Percentiles rank a stretch among this genome's conserved stretches.
These are phyloP conservation scores for Stegophylla sp. DNA, from an alignment of 2,888 invertebrate species.

Conservation along the genomic window DNA sequence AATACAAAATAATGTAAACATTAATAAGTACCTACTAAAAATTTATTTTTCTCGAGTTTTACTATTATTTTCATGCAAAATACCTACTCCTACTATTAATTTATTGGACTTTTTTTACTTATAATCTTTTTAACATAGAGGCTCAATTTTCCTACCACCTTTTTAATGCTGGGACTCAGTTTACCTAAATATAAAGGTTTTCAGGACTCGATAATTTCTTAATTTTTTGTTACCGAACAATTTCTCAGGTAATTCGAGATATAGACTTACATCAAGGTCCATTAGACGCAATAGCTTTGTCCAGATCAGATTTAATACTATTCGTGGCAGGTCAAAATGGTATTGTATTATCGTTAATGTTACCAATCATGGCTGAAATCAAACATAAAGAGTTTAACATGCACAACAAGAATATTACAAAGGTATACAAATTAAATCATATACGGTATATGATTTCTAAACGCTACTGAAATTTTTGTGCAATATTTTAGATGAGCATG, in stretches of 20 bases:
- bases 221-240: too few relatives aligned
- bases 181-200: too few relatives aligned
- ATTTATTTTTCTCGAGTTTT: too few relatives aligned
- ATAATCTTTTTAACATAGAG: too few relatives aligned
- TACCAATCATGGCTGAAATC: slow-evolving; percentile 75
- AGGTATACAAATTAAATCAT: slow-evolving; percentile 8
- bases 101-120: too few relatives aligned
- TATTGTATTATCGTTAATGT: slow-evolving; percentile 77
- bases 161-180: too few relatives aligned
- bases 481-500: slow-evolving; percentile 69
- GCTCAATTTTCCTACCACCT: too few relatives aligned
- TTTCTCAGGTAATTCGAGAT: slow-evolving; percentile 64
- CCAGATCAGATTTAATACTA: slow-evolving; percentile 81
- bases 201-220: too few relatives aligned
- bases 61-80: too few relatives aligned
- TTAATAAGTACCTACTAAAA: too few relatives aligned
- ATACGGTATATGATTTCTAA: not conserved
- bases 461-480: not conserved
- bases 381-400: slow-evolving; percentile 68
- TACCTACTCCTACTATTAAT: too few relatives aligned
- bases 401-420: slow-evolving; percentile 65
- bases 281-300: slow-evolving; percentile 73
- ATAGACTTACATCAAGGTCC: slow-evolving; percentile 65
- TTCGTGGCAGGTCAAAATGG: slow-evolving; percentile 83
- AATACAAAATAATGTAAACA: too few relatives aligned